Base-by-base conservation (phyloP, 2,888 invertebrate genomes). In the Caenorhabditis angaria region DNA sequence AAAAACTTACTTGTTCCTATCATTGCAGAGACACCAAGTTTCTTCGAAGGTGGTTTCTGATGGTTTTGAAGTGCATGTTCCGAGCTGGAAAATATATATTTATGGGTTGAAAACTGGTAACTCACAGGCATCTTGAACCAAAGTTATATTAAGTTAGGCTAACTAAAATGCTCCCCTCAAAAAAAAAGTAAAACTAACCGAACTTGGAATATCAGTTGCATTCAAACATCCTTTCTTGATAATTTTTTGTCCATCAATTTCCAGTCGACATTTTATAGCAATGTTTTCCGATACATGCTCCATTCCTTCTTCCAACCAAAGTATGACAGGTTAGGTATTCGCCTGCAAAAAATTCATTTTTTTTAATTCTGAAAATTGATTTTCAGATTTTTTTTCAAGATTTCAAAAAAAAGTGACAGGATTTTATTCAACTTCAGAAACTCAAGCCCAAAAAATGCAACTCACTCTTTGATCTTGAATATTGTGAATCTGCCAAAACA, bases 161-260 rank as follows among this genome's bases (percentile, higher is more conserved):
- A 20, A 51, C 22, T 0, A 47, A 41, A 41, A 18, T 35, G 41
- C 10, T n/a, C 10, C 2, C 18, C 53, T 2, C 12, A 8, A 62
- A 50, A 47, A 60, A 55, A 57, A 41, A 12, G 22, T 58, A 27
- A 57, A 59, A 20, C 28, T 29, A 32, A 72, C 72, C 51, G 65
- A 56, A 12, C 64, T 66, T 29, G 62, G 68, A 5, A 65, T 67
- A 59, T 72, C 72, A 2, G 68, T 58, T 2, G 50, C 68, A 58
- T 72, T 72, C 58, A 65, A 53, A 18, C 72, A 72, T 32, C 72
- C 68, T 57, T 68, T 72, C 20, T 72, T 72, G 12, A 68, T 65
- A 10, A 67, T 63, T 28, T 57, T 61, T 32, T 50, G 54, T 24
- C 20, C 35, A 8, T 48, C 18, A 47, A 8, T 32, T 22, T 29